Conservation (phyloP, 2,797 vertebrate species). For the Sebastolobus alascanus region DNA sequence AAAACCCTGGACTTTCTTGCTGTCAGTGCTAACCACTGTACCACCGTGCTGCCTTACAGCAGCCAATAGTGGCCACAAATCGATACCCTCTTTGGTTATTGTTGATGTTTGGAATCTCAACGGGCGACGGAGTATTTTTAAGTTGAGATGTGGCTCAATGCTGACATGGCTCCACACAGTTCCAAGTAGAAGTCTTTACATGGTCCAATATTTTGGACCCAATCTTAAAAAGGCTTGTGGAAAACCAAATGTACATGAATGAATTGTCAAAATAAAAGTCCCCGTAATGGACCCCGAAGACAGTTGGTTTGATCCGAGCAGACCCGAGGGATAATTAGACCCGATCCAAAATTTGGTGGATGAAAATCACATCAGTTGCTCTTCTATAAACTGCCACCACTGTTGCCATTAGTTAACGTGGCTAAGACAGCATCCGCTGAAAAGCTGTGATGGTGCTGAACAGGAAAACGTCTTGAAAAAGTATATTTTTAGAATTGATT, state of each 20-base stretch:
- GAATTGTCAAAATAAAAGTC: background rate
- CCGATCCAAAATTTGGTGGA: background rate
- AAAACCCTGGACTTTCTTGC: too few species aligned
- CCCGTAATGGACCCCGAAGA: rapidly evolving
- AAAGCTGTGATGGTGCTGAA: background rate
- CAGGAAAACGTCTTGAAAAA: background rate
- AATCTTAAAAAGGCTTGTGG: background rate
- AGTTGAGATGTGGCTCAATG: background rate
- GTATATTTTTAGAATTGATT: background rate
- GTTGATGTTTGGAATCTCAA: too few species aligned
- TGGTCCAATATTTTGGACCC: background rate
- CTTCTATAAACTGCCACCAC: background rate
- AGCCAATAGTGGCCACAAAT: too few species aligned
- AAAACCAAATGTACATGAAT: background rate
- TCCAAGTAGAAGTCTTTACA: background rate
- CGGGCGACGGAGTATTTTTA: too few species aligned
- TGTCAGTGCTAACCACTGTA: too few species aligned
- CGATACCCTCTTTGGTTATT: too few species aligned
- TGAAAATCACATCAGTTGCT: background rate
- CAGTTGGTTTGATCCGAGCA: background rate
- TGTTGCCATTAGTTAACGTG: background rate
- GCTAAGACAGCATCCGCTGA: background rate
- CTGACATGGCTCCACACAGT: background rate
- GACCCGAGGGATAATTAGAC: background rate
- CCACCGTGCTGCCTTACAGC: too few species aligned